Conservation (phyloP, 2,888 invertebrate species). For the Drepana falcataria region DNA sequence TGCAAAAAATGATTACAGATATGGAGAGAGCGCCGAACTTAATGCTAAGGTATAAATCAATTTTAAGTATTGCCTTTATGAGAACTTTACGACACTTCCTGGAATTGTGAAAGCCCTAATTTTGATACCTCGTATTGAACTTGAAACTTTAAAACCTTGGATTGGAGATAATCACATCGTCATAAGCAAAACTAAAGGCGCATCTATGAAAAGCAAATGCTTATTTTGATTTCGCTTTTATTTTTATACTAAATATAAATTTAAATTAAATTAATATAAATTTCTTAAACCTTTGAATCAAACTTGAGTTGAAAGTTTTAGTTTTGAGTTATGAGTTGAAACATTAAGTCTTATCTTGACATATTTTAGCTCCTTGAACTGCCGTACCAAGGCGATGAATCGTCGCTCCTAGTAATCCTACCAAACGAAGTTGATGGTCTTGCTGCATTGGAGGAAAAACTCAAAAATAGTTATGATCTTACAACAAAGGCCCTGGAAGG, state of each 20-base stretch:
- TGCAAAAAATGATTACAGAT: constrained; percentile 60
- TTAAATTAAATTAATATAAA: too few relatives aligned
- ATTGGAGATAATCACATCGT: too few relatives aligned
- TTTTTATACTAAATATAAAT: too few relatives aligned
- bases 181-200: too few relatives aligned
- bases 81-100: not conserved
- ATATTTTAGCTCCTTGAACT: constrained; percentile 81
- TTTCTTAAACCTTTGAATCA: too few relatives aligned
- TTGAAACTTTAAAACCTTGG: too few relatives aligned
- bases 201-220: too few relatives aligned
- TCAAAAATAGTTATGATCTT: constrained; percentile 58
- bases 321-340: too few relatives aligned
- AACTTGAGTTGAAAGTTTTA: too few relatives aligned
- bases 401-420: constrained; percentile 85
- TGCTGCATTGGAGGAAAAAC: constrained; percentile 75
- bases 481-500: constrained; percentile 54
- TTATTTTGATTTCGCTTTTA: too few relatives aligned
- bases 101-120: too few relatives aligned
- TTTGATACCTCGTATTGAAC: too few relatives aligned
- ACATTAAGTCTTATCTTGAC: not conserved
- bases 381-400: constrained; percentile 82
- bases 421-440: constrained; percentile 85
- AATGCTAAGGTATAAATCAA: constrained; percentile 45
- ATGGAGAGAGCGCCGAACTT: constrained; percentile 46
- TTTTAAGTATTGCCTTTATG: not conserved